Evolutionary conservation across 2,888 invertebrate species (phyloP).

Genomic region (Sarcophaga subvicina): DNA sequence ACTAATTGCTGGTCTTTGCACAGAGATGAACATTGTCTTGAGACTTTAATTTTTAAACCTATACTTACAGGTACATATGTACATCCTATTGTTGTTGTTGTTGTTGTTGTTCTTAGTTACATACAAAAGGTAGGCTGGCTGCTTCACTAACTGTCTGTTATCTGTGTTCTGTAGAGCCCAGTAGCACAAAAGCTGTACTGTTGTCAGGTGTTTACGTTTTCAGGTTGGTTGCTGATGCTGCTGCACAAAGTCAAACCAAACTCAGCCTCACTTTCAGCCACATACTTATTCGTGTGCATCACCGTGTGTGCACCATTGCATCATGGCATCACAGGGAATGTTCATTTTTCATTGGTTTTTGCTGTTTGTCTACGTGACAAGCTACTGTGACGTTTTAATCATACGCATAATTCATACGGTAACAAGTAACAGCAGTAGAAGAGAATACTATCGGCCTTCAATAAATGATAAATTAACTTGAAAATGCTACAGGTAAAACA

Average conservation of each 20-base stretch:
- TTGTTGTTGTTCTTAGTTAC: neutral
- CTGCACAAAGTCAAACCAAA: neutral
- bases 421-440: constrained; percentile 17
- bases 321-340: neutral
- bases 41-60: constrained; percentile 29
- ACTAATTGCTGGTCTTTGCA: constrained; percentile 60
- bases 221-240: constrained; percentile 14
- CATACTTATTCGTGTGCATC: neutral
- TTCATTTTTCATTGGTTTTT: constrained; percentile 6
- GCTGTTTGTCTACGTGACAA: constrained; percentile 69
- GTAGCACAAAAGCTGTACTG: constrained; percentile 26
- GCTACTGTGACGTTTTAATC: constrained; percentile 79
- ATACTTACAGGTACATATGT: constrained; percentile 51
- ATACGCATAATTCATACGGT: constrained; percentile 78
- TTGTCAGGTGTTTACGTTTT: constrained; percentile 60
- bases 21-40: neutral
- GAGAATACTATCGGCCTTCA: constrained; percentile 31
- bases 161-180: constrained; percentile 14
- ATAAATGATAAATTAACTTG: constrained; percentile 40
- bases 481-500: neutral
- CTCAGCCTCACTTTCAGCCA: neutral
- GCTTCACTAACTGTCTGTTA: neutral
- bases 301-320: too few species aligned
- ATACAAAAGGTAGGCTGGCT: constrained; percentile 37
- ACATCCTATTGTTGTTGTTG: constrained; percentile 46